Percentiles rank a stretch among this genome's conserved stretches.
Evolutionary conservation across 2,888 invertebrate species (phyloP).

Genomic region (Cephalotes varians): DNA sequence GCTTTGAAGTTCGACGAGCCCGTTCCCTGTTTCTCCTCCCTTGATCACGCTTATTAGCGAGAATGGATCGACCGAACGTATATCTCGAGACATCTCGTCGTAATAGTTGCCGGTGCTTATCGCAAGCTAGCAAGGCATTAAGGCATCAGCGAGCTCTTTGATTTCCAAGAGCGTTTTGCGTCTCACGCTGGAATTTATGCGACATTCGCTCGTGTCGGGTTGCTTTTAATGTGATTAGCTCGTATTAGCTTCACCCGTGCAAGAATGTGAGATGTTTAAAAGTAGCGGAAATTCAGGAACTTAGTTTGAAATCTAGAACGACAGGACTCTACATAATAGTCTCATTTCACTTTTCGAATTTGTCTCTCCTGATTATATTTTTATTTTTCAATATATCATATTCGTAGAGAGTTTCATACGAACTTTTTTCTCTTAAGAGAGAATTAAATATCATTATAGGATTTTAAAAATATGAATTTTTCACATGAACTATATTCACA

Average conservation of each 20-base stretch:
- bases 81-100: slow-evolving; percentile 44
- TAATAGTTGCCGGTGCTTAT: slow-evolving; percentile 14
- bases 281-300: not conserved
- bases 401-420: not conserved
- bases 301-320: slow-evolving; percentile 9
- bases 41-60: slow-evolving; percentile 82
- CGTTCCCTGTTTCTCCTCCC: slow-evolving; percentile 60
- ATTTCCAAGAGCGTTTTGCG: slow-evolving; percentile 8
- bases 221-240: slow-evolving; percentile 29
- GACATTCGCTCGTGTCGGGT: slow-evolving; percentile 11
- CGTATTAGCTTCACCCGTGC: not conserved
- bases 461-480: not conserved
- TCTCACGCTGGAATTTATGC: not conserved
- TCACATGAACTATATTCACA: not conserved
- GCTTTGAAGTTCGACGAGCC: slow-evolving; percentile 82
- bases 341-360: not conserved
- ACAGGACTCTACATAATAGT: not conserved
- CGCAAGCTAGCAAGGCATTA: slow-evolving; percentile 17
- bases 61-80: slow-evolving; percentile 58
- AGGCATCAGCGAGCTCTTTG: slow-evolving; percentile 40
- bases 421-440: not conserved
- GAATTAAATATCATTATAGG: not conserved
- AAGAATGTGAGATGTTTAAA: slow-evolving; percentile 1
- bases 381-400: not conserved
- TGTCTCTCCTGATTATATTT: not conserved